These are phyloP conservation scores for Ciona savignyi DNA, from an alignment of 23 tunicate species.

Conservation along the genomic window DNA sequence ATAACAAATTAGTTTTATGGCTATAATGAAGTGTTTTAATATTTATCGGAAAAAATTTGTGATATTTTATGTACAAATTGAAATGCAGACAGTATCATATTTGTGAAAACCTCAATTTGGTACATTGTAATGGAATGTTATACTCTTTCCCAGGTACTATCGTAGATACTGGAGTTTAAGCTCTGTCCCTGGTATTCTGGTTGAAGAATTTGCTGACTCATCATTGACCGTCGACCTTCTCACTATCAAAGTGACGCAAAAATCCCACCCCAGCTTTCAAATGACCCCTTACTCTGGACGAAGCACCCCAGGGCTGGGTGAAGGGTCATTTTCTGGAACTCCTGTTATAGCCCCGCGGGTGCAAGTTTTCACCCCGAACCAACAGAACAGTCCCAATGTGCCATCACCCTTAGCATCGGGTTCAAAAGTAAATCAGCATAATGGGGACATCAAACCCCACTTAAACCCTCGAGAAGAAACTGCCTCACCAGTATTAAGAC, in stretches of 20 bases:
- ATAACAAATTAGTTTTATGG: too few species aligned
- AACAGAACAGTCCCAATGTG: neutral
- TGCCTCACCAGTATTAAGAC: neutral
- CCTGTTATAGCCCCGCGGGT: conserved; percentile 2
- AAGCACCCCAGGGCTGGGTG: conserved; percentile 65
- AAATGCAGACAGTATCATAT: neutral
- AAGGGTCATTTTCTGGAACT: conserved; percentile 26
- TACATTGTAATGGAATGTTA: too few species aligned
- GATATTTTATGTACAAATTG: neutral
- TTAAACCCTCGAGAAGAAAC: neutral
- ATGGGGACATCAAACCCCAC: neutral
- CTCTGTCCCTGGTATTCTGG: conserved; percentile 47
- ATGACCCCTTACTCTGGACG: conserved; percentile 25
- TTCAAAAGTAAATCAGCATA: neutral
- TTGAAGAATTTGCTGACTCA: conserved; percentile 74
- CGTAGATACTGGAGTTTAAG: conserved; percentile 82
- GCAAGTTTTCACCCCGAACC: neutral
- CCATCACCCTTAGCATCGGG: conserved; percentile 3
- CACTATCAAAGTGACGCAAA: conserved; percentile 36
- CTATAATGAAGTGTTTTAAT: neutral
- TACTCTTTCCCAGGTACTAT: conserved; percentile 47
- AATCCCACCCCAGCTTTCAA: neutral
- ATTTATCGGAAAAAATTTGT: neutral
- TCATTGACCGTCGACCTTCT: conserved; percentile 50
- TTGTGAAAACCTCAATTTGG: too few species aligned